These are phyloP conservation scores for Stenopsyche tienmushanensis DNA, from an alignment of 1,140 invertebrate species.

Conservation along the genomic window DNA sequence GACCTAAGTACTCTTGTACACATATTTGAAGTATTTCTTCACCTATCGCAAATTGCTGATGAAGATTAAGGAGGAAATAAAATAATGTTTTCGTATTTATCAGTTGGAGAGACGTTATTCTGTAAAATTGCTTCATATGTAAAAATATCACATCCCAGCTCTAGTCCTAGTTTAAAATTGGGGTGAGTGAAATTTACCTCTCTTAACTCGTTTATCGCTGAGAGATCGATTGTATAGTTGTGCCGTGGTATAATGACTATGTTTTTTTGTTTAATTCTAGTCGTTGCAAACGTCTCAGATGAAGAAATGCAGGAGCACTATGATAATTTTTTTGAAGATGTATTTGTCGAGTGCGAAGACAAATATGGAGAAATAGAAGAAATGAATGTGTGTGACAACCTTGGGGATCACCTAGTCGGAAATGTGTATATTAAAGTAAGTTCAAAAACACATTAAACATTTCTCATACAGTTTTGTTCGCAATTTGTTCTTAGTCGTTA, in stretches of 20 bases:
- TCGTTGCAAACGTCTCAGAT: conserved; percentile 89
- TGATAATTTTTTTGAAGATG: conserved; percentile 99
- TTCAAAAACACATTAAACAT: neutral
- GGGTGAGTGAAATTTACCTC: too few relatives aligned
- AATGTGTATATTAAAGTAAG: conserved; percentile 96
- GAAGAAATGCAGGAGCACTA: conserved; percentile 99
- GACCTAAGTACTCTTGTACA: neutral
- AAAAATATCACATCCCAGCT: too few relatives aligned
- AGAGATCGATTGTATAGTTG: neutral
- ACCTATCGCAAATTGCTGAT: too few relatives aligned
- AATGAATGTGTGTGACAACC: conserved; percentile 99
- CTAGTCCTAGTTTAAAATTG: too few relatives aligned
- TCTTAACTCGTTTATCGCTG: too few relatives aligned
- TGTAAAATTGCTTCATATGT: too few relatives aligned
- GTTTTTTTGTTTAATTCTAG: conserved; percentile 50
- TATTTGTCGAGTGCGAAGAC: conserved; percentile 97
- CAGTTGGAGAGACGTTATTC: too few relatives aligned
- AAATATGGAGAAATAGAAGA: conserved; percentile 99
- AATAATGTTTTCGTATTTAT: too few relatives aligned
- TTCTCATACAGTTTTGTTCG: too few relatives aligned
- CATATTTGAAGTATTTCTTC: neutral
- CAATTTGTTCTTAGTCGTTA: conserved; percentile 1
- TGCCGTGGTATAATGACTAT: neutral
- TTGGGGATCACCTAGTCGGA: conserved; percentile 96
- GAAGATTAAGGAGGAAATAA: too few relatives aligned